Evolutionary conservation across 2,797 vertebrate species (phyloP).

Genomic region (Clarias fuscus): DNA sequence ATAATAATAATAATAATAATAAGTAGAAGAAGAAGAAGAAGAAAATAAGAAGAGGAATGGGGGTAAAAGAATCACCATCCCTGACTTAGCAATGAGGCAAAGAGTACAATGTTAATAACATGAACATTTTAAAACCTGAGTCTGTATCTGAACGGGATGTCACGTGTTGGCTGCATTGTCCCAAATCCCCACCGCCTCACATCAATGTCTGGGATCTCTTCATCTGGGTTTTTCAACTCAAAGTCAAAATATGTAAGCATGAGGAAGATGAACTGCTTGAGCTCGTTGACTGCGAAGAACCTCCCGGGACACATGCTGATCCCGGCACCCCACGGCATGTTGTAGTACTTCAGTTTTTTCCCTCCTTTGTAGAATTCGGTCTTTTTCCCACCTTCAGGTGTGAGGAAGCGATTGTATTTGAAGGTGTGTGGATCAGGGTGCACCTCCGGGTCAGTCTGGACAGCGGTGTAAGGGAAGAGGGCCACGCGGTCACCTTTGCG

Average conservation of each 20-base stretch:
- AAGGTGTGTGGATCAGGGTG: constrained; percentile 81
- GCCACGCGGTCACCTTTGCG: constrained; percentile 83
- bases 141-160: constrained; percentile 81
- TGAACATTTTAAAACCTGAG: constrained; percentile 57
- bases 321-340: constrained; percentile 90
- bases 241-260: constrained; percentile 86
- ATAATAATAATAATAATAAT: neutral
- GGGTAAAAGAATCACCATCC: too few relatives aligned
- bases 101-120: too few relatives aligned
- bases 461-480: constrained; percentile 80
- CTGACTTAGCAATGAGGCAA: neutral
- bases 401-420: constrained; percentile 85
- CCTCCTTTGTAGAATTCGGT: constrained; percentile 82
- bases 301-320: constrained; percentile 85
- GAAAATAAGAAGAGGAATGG: too few relatives aligned
- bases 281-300: constrained; percentile 84
- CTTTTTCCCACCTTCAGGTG: constrained; percentile 76
- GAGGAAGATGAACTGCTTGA: constrained; percentile 87
- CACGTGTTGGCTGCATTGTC: constrained; percentile 76
- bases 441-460: constrained; percentile 85
- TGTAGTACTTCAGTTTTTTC: constrained; percentile 82
- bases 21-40: neutral
- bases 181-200: constrained; percentile 83
- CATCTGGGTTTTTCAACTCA: constrained; percentile 77
- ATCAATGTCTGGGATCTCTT: constrained; percentile 76